Evolutionary conservation across 2,888 invertebrate genomes (phyloP).

Genomic region (Mactromeris polynyma): DNA sequence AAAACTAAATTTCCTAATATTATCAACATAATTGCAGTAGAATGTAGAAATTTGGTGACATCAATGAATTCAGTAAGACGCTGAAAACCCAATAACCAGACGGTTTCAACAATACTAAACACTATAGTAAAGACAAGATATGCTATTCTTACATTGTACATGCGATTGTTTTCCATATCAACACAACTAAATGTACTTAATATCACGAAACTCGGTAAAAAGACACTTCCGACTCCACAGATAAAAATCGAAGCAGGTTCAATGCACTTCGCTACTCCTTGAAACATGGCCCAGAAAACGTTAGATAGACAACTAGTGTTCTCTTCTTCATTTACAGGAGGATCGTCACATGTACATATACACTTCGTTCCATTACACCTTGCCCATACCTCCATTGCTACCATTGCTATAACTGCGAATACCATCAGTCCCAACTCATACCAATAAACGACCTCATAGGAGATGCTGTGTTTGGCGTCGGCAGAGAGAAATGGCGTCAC

Average conservation of each 20-base stretch:
- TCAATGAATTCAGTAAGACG: too few species aligned
- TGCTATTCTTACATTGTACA: not conserved
- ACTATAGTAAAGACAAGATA: not conserved
- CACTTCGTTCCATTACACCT: too few species aligned
- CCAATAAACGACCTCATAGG: not conserved
- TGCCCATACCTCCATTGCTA: too few species aligned
- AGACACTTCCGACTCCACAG: not conserved
- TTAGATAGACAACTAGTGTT: too few species aligned
- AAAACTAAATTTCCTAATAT: not conserved
- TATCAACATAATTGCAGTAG: not conserved
- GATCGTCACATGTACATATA: too few species aligned
- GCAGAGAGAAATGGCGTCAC: not conserved
- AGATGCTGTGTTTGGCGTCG: not conserved
- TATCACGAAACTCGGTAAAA: not conserved
- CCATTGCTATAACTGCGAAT: not conserved
- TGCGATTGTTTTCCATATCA: constrained; percentile 1
- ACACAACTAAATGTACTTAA: not conserved
- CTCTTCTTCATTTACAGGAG: too few species aligned
- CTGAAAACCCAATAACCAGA: not conserved
- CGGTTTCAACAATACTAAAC: not conserved
- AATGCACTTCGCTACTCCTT: too few species aligned
- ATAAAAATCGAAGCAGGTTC: not conserved
- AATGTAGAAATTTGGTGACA: not conserved
- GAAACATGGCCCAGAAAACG: too few species aligned
- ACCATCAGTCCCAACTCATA: not conserved